Conservation (phyloP, 2,113 vertebrate species). For the Ovibos moschatus region DNA sequence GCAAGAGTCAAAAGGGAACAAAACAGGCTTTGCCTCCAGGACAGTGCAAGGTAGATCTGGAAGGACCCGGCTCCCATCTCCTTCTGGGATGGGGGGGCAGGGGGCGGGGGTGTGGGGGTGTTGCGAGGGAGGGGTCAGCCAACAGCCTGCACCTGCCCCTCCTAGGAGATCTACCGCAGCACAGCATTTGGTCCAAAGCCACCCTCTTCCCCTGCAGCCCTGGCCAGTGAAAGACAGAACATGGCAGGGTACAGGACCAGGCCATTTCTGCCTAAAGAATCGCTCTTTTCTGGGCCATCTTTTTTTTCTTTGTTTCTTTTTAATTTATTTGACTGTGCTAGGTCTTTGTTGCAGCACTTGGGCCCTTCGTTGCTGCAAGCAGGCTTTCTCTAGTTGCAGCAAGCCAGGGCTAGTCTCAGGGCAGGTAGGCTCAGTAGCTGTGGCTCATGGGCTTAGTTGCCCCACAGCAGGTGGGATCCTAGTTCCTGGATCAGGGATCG, state of each 20-base stretch:
- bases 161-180: neutral
- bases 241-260: neutral
- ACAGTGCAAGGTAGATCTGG: neutral
- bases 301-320: too few species aligned
- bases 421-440: neutral
- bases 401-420: neutral
- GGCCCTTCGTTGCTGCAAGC: neutral
- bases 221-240: too few species aligned
- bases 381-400: neutral
- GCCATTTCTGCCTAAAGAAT: neutral
- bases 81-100: too few species aligned
- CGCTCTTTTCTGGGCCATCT: neutral
- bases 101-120: neutral
- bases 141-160: neutral
- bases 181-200: neutral
- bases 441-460: neutral
- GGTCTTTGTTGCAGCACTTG: neutral
- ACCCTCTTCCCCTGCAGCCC: neutral
- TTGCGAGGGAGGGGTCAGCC: neutral
- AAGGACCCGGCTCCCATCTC: too few species aligned
- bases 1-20: neutral
- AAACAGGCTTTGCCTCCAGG: neutral
- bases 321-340: neutral
- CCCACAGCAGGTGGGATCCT: neutral
- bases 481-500: neutral